Conservation (phyloP, 1,140 invertebrate species). For the Drosophila rhopaloa region DNA sequence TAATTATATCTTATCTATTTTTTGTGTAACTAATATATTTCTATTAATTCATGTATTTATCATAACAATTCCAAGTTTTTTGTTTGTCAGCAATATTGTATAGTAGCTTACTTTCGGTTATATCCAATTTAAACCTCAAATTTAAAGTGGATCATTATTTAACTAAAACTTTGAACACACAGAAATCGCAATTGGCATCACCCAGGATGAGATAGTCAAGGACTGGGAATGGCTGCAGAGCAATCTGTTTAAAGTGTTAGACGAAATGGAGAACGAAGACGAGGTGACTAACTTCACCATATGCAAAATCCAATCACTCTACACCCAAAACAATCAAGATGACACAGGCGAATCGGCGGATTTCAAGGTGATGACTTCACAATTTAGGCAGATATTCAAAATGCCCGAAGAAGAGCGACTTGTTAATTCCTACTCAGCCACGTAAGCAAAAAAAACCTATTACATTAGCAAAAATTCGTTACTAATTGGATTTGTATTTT, state of each 20-base stretch:
- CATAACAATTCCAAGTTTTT: too few relatives aligned
- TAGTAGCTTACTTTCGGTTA: too few relatives aligned
- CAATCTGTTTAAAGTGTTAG: constrained; percentile 93
- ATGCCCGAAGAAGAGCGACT: constrained; percentile 97
- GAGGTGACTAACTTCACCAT: constrained; percentile 98
- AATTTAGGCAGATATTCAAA: constrained; percentile 95
- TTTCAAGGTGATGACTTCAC: constrained; percentile 85
- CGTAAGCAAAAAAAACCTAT: constrained; percentile 86
- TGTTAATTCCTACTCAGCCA: constrained; percentile 97
- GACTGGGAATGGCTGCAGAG: constrained; percentile 98
- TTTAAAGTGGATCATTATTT: background rate
- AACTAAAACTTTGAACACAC: background rate
- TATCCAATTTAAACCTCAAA: too few relatives aligned
- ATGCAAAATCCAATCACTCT: constrained; percentile 95
- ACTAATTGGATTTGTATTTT: constrained; percentile 61
- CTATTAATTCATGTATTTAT: too few relatives aligned
- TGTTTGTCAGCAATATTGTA: too few relatives aligned
- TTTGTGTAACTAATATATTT: too few relatives aligned
- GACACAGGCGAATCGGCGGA: constrained; percentile 73
- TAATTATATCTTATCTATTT: too few relatives aligned
- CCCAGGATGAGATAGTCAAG: constrained; percentile 93
- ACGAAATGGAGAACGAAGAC: constrained; percentile 96
- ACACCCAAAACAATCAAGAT: constrained; percentile 79
- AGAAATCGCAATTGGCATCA: constrained; percentile 95
- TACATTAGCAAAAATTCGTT: background rate